Base-by-base conservation (phyloP, 2,888 invertebrate genomes). In the Abrostola triplasia region DNA sequence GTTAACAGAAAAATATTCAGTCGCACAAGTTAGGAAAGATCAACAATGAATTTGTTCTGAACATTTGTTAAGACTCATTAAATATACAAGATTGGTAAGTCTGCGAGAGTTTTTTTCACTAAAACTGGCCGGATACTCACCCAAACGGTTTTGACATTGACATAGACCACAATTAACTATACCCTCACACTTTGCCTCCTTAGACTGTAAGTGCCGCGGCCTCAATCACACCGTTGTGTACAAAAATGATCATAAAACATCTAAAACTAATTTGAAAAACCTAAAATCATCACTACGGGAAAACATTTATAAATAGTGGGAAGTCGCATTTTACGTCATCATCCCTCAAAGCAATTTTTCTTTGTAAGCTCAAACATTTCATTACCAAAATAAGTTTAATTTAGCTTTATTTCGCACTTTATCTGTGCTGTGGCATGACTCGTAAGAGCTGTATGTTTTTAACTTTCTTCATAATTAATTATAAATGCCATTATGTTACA, bases 81-180 rank as follows among this genome's bases (percentile, higher is more conserved):
- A 6, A 47, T 24, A 47, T 24, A 24, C 24, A 24, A 24, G 24
- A 24, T 24, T 24, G 44, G 1, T n/a, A 8, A 40, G 40, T 67
- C 47, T 67, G 38, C 36, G 51, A 69, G 60, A 51, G 59, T 64
- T 72, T 73, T 69, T 57, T 73, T 71, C 52, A 11, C 35, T 40
- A 38, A 63, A 54, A 47, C 64, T 55, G 52, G 48, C 49, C 64
- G 35, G 59, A 57, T 55, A 52, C 57, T 36, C 61, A 41, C 48
- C 62, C 56, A 64, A 59, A 72, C 80, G 77, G 79, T 81, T 81
- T 84, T 84, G 84, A 88, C 85, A 82, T 81, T 85, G 83, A 85
- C 85, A 83, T 77, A 83, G 77, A 81, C 85, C 83, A 84, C 86
- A 88, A 88, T 87, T 88, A 88, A 87, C 85, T 84, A 84, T 79